Base-by-base conservation (phyloP, 2,113 vertebrate genomes). In the Anolis sagrei region DNA sequence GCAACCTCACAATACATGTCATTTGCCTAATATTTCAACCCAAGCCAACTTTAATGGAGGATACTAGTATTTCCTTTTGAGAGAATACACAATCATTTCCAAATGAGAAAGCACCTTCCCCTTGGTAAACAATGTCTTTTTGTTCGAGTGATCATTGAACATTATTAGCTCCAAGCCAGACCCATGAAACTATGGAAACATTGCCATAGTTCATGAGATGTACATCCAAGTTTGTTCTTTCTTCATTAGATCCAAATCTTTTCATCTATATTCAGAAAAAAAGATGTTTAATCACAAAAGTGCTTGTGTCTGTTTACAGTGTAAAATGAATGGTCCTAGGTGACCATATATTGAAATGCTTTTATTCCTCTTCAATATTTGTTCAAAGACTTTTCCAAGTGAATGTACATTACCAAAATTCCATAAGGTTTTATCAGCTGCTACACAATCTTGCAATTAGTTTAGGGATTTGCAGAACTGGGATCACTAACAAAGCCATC, bases 341-440 rank as follows among this genome's bases (percentile, higher is more conserved):
- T 82, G 81, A 82, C 39, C 25, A 39, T 54, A 73, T 61, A 39
- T 32, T 61, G 69, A 82, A 82, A 82, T 58, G 69, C 7, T 39
- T 18, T 9, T 19, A 69, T 82, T 23, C 48, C 68, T 61, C 36
- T 34, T 72, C 48, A 44, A 32, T 66, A 73, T 79, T 73, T 72
- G 54, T 44, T 79, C 66, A 54, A 25, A 61, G 25, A 14, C 34
- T 27, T 18, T 74, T 74, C 77, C 72, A 70, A 62, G 29, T 11
- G 69, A 9, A 86, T 62, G 58, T 49, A 62, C 25, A 74, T 49
- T 49, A 74, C 34, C 49, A 3, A 78, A 39, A 61, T 77, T 64
- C 27, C 68, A 14, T 86, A 62, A 58, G 34, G 48, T 79, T 73
- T 79, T 73, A 61, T 79, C 84, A 48, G 36, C 54, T 79, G 49